These are phyloP conservation scores for Linepithema humile DNA, from an alignment of 1,140 invertebrate species.

Conservation along the genomic window DNA sequence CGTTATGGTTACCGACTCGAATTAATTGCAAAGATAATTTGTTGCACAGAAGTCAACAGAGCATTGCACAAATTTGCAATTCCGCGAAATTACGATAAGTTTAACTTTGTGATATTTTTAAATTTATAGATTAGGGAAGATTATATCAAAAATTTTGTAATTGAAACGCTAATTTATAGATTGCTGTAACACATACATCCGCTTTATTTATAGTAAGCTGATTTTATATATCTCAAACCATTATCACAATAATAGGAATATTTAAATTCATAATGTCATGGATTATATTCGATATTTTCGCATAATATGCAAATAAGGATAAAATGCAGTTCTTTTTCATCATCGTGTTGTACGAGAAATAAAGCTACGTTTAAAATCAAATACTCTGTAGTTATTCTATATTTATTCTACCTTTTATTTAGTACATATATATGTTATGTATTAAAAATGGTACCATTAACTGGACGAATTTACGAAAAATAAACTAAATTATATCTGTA, in stretches of 20 bases:
- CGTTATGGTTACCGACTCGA: background rate
- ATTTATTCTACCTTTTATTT: slow-evolving; percentile 21
- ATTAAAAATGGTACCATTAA: slow-evolving; percentile 11
- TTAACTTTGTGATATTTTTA: too few relatives aligned
- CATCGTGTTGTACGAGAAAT: background rate
- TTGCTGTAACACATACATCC: background rate
- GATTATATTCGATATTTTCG: slow-evolving; percentile 47
- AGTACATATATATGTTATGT: background rate
- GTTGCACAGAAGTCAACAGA: background rate
- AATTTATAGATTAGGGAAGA: background rate
- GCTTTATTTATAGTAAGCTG: slow-evolving; percentile 41
- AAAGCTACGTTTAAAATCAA: slow-evolving; percentile 34
- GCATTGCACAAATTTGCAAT: slow-evolving; percentile 6
- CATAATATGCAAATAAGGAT: slow-evolving; percentile 43
- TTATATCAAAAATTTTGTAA: background rate
- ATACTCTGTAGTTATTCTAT: background rate
- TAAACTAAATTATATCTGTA: background rate
- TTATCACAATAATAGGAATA: slow-evolving; percentile 46
- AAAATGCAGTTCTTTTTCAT: slow-evolving; percentile 10
- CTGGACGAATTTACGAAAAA: background rate
- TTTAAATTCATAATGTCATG: slow-evolving; percentile 47
- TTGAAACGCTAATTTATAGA: slow-evolving; percentile 9
- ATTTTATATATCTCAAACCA: slow-evolving; percentile 21
- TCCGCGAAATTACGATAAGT: too few relatives aligned
- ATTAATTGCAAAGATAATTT: slow-evolving; percentile 36